phyloP scores from a whole-genome alignment of 2,797 vertebrate genomes.

The Fundulus diaphanus region DNA sequence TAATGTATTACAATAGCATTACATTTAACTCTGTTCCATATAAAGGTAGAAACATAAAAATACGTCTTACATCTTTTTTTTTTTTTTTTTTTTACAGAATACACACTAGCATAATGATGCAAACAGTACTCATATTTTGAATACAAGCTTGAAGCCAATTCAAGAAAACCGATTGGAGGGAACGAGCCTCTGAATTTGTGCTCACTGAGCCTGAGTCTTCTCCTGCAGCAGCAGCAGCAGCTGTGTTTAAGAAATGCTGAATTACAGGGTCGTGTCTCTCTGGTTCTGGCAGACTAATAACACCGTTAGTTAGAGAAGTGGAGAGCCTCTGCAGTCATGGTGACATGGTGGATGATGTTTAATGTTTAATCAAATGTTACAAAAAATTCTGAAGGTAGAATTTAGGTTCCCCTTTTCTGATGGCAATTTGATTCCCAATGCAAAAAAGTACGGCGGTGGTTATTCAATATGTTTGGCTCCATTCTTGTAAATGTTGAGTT shows the following conservation, averaged over 20 bases:
- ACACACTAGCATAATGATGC: neutral
- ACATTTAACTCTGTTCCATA: neutral
- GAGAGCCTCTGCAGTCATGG: constrained; percentile 43
- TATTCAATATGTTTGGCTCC: neutral
- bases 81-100: neutral
- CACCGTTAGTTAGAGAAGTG: constrained; percentile 54
- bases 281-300: constrained; percentile 74
- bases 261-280: constrained; percentile 52
- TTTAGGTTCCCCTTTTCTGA: neutral
- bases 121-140: neutral
- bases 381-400: constrained; percentile 10
- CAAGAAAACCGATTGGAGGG: neutral
- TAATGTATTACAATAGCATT: no score
- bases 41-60: neutral
- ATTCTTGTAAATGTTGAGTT: no score
- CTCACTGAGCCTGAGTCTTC: constrained; percentile 17
- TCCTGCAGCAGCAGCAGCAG: constrained; percentile 48
- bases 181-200: neutral
- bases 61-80: neutral
- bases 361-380: constrained; percentile 37
- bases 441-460: neutral
- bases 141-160: neutral
- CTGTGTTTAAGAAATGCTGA: constrained; percentile 68
- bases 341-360: constrained; percentile 44
- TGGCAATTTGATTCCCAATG: neutral